Percentiles rank a stretch among this genome's conserved stretches.
phyloP scores from a whole-genome alignment of 2,113 vertebrate genomes.

The Ctenomys sociabilis region DNA sequence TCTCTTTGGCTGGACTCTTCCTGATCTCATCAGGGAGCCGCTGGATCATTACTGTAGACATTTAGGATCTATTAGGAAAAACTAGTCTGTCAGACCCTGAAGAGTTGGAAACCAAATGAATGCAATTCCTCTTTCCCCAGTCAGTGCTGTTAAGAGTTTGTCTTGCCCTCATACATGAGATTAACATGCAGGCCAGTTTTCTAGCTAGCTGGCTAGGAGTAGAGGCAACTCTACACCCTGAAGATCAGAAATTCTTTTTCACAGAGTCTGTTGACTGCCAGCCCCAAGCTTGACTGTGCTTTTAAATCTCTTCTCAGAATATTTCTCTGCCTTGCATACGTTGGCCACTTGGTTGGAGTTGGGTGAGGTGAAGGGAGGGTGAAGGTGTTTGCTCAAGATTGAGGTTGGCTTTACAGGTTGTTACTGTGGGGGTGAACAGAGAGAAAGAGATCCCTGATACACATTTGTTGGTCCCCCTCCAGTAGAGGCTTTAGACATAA shows the following conservation, averaged over 20 bases:
- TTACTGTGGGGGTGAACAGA: not conserved
- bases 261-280: not conserved
- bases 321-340: not conserved
- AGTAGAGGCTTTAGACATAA: constrained; percentile 41
- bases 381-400: not conserved
- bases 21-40: not conserved
- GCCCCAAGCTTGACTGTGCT: not conserved
- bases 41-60: not conserved
- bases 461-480: not conserved
- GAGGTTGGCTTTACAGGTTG: not conserved
- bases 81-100: not conserved
- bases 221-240: not conserved
- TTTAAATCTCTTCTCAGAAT: constrained; percentile 15
- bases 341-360: not conserved
- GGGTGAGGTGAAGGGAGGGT: rapidly evolving
- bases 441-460: not conserved
- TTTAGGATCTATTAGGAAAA: constrained; percentile 25
- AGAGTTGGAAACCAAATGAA: not conserved
- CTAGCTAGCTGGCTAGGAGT: not conserved
- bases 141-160: not conserved
- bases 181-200: not conserved
- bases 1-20: not conserved
- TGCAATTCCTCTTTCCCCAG: not conserved
- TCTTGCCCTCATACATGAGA: not conserved
- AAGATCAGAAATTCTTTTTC: not conserved